These are phyloP conservation scores for Amblyopsis rosae DNA, from an alignment of 2,113 vertebrate genomes.

Conservation along the genomic window DNA sequence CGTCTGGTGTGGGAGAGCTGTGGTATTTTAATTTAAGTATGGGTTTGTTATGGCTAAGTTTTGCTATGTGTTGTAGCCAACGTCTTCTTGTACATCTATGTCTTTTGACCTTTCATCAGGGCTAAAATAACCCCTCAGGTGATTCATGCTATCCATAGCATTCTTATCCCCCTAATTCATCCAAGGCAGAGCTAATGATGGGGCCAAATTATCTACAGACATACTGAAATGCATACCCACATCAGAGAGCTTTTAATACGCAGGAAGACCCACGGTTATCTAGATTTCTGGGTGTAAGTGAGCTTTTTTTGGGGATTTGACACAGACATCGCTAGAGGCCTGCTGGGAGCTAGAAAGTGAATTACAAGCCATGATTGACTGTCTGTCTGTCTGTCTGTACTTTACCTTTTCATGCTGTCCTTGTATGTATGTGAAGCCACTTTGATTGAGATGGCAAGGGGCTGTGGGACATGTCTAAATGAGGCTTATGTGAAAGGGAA, in stretches of 20 bases:
- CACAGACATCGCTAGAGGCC: constrained; percentile 8
- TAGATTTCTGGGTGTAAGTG: not conserved
- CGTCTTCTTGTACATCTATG: constrained; percentile 45
- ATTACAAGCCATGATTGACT: not conserved
- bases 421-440: constrained; percentile 29
- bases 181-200: constrained; percentile 16
- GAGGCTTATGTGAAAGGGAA: constrained; percentile 18
- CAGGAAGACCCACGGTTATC: not conserved
- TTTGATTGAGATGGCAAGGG: constrained; percentile 41
- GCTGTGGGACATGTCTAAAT: constrained; percentile 45
- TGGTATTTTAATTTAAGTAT: constrained; percentile 7
- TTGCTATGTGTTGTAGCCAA: constrained; percentile 51
- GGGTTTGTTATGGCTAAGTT: constrained; percentile 56
- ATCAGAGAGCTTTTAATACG: not conserved
- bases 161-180: constrained; percentile 26
- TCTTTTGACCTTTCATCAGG: constrained; percentile 23
- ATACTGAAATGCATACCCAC: not conserved
- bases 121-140: constrained; percentile 30
- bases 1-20: not conserved
- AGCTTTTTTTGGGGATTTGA: not conserved
- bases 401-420: constrained; percentile 16
- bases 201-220: not conserved
- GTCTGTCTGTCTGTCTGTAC: not conserved
- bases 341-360: constrained; percentile 7
- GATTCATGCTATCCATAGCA: constrained; percentile 12